Evolutionary conservation across 2,797 vertebrate species (phyloP).

Genomic region (Poeciliopsis turneri): DNA sequence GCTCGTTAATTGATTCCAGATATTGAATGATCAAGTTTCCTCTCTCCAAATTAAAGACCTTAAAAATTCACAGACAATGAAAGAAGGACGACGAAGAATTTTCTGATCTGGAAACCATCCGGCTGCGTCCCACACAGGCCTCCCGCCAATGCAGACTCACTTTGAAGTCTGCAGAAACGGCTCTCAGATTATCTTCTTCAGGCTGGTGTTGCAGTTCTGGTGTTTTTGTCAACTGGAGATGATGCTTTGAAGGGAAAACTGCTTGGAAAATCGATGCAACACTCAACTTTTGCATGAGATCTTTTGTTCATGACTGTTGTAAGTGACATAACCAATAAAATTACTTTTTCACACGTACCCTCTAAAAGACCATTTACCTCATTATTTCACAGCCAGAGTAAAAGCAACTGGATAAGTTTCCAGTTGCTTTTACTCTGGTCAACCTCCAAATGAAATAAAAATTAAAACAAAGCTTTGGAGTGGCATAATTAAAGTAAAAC

Average conservation of each 20-base stretch:
- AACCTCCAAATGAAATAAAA: not conserved
- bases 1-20: conserved; percentile 55
- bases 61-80: conserved; percentile 50
- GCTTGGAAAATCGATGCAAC: not conserved
- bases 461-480: not conserved
- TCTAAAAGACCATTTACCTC: not conserved
- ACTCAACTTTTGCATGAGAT: not conserved
- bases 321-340: not conserved
- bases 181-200: not conserved
- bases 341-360: not conserved
- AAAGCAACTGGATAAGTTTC: not conserved
- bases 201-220: not conserved
- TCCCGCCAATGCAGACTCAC: not conserved
- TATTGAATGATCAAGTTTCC: conserved; percentile 24
- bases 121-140: conserved; percentile 21
- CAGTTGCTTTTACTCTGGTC: not conserved
- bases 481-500: not conserved
- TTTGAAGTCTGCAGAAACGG: conserved; percentile 18
- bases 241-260: not conserved
- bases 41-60: conserved; percentile 39
- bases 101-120: conserved; percentile 72
- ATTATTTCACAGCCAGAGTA: not conserved
- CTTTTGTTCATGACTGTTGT: not conserved
- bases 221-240: not conserved
- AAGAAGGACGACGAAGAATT: conserved; percentile 61